These are phyloP conservation scores for Neoaliturus tenellus DNA, from an alignment of 2,888 invertebrate species.

Conservation along the genomic window DNA sequence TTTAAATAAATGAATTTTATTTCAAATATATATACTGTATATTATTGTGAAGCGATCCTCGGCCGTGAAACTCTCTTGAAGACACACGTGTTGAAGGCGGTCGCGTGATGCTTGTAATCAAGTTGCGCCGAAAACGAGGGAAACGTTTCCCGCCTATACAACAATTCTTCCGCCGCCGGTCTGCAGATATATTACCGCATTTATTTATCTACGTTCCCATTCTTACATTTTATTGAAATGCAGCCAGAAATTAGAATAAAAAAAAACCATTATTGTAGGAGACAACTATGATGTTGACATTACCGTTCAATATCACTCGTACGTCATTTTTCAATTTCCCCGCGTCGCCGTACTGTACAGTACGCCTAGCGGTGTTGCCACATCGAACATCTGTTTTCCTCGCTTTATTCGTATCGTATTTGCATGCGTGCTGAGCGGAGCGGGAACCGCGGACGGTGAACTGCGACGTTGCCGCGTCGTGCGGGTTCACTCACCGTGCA, in stretches of 20 bases:
- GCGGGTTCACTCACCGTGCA: conserved; percentile 41
- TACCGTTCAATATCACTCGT: not conserved
- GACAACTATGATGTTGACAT: too few relatives aligned
- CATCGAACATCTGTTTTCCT: not conserved
- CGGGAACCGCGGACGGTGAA: conserved; percentile 30
- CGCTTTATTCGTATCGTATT: conserved; percentile 1
- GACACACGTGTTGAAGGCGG: not conserved
- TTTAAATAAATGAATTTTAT: too few relatives aligned
- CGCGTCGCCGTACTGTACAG: not conserved
- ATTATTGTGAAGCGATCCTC: too few relatives aligned
- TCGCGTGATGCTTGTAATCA: conserved; percentile 4
- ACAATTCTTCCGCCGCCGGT: not conserved
- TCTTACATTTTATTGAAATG: not conserved
- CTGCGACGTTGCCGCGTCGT: conserved; percentile 28
- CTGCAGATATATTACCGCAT: not conserved
- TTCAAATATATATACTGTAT: too few relatives aligned
- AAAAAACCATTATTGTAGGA: too few relatives aligned
- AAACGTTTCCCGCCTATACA: not conserved
- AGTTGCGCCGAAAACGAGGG: conserved; percentile 20
- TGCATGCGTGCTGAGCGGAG: conserved; percentile 15
- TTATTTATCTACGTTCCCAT: not conserved
- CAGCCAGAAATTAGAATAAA: too few relatives aligned
- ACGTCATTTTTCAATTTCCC: not conserved
- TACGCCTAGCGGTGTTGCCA: not conserved
- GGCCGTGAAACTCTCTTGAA: too few relatives aligned